These are phyloP conservation scores for Exephanes ischioxanthus DNA, from an alignment of 2,888 invertebrate species.

Conservation along the genomic window DNA sequence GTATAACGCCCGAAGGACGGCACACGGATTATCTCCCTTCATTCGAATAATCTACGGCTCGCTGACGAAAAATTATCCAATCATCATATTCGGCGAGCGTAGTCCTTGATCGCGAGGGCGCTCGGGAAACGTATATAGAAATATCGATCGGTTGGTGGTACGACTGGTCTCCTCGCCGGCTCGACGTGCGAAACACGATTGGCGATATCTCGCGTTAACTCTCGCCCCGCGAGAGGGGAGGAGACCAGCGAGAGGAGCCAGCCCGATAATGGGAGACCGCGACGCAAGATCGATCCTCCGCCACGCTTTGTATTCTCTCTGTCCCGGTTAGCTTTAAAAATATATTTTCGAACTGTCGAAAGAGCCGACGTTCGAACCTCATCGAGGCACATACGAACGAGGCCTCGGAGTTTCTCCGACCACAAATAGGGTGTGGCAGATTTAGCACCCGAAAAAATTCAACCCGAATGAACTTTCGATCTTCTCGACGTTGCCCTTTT, in stretches of 20 bases:
- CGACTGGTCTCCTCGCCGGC: conserved; percentile 44
- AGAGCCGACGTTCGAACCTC: conserved; percentile 42
- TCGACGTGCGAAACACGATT: conserved; percentile 65
- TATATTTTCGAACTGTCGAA: conserved; percentile 61
- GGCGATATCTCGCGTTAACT: conserved; percentile 57
- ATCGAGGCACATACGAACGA: conserved; percentile 21
- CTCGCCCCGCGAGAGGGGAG: neutral
- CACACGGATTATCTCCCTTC: neutral
- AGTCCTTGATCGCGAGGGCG: conserved; percentile 56
- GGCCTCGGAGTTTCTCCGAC: conserved; percentile 40
- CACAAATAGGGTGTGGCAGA: conserved; percentile 73
- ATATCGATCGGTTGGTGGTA: conserved; percentile 60
- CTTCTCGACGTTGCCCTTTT: neutral
- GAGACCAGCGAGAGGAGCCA: conserved; percentile 42
- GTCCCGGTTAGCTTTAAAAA: conserved; percentile 40
- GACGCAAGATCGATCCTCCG: conserved; percentile 60
- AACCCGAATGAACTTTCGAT: conserved; percentile 31
- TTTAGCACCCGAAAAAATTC: conserved; percentile 66
- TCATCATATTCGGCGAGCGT: conserved; percentile 54
- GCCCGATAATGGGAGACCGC: conserved; percentile 12
- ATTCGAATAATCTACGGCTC: conserved; percentile 30
- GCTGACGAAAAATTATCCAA: conserved; percentile 48
- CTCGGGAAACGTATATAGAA: conserved; percentile 46
- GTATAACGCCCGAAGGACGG: conserved; percentile 34
- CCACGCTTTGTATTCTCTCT: conserved; percentile 29